phyloP scores from a whole-genome alignment of 37 sponge, comb jelly and placozoan species.

The Geodia barretti region DNA sequence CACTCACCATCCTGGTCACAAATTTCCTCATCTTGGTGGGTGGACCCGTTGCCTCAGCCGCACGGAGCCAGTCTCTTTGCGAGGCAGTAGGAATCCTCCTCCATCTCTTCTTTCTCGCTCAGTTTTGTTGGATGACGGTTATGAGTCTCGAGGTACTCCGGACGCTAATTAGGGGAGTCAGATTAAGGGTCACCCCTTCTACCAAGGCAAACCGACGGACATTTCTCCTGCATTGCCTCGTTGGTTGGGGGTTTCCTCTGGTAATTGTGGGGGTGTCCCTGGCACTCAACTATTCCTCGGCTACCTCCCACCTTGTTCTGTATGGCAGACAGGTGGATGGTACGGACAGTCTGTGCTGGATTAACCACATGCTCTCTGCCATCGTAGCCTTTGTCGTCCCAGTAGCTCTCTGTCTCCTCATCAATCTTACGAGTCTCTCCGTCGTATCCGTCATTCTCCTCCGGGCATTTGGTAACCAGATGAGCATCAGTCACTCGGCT shows the following conservation, averaged over 20 bases:
- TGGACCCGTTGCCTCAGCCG: not conserved
- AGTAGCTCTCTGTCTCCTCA: constrained; percentile 4
- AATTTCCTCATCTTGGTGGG: constrained; percentile 39
- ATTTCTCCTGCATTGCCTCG: constrained; percentile 10
- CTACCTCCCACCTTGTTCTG: constrained; percentile 8
- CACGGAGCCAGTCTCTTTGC: constrained; percentile 1
- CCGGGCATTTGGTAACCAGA: not conserved
- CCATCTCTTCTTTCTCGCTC: constrained; percentile 49
- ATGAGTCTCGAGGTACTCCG: constrained; percentile 16
- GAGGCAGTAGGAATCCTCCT: constrained; percentile 25
- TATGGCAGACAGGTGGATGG: constrained; percentile 46
- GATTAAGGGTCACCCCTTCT: not conserved
- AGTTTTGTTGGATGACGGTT: constrained; percentile 57
- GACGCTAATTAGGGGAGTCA: constrained; percentile 1
- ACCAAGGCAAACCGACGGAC: not conserved
- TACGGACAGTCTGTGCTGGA: constrained; percentile 41
- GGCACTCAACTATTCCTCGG: constrained; percentile 32
- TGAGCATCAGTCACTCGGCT: not conserved
- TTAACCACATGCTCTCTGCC: constrained; percentile 34
- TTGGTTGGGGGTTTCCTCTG: constrained; percentile 51
- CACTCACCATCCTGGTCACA: constrained; percentile 13
- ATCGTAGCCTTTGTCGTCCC: constrained; percentile 49
- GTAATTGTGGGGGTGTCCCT: constrained; percentile 14
- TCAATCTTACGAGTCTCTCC: constrained; percentile 17
- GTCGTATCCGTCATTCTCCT: not conserved